Base-by-base conservation (phyloP, 1,140 invertebrate species). In the Andrena cerasifolii region DNA sequence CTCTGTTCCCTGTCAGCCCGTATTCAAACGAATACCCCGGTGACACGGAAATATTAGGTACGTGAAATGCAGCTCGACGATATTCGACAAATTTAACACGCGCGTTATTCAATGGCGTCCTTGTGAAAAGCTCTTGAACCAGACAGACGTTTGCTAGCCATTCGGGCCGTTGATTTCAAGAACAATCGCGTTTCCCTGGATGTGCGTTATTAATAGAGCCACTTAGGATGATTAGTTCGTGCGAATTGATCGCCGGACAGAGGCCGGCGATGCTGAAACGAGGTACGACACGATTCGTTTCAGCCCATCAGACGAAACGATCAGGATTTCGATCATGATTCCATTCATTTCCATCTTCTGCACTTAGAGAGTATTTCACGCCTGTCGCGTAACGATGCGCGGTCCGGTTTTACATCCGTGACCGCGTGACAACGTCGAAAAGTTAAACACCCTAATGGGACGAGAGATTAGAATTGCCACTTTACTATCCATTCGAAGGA, bases 31-130 rank as follows among this genome's bases (percentile, higher is more conserved):
- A 92, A 2, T 95, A 95, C 83, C 91, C 95, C 28, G 95, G 95
- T 0, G 94, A 96, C 82, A 94, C 94, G 54, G 91, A 87, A 80
- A 93, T 94, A 79, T 92, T 96, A 87, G 95, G 95, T 96, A 92
- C n/a, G 45, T 65, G 28, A n/a, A n/a, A n/a, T n/a, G n/a, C 24
- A 14, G 8, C 10, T 40, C 4, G 10, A 40, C 3, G 3, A 40
- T 3, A 40, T 40, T 40, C 10, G 10, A 40, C 36, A 40, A 40
- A n/a, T 40, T 40, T 40, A 5, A 40, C 10, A 40, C 4, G 3
- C 36, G 3, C 3, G 36, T 40, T 40, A 68, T 7, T 74, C 51
- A 40, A 66, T 21, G 10, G 36, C 0, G 47, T 56, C 51, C 73
- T 66, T 68, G 53, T 26, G 16, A 45, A 53, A 14, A 49, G 49